These are phyloP conservation scores for Arion vulgaris DNA, from an alignment of 1,140 invertebrate genomes.

Conservation along the genomic window DNA sequence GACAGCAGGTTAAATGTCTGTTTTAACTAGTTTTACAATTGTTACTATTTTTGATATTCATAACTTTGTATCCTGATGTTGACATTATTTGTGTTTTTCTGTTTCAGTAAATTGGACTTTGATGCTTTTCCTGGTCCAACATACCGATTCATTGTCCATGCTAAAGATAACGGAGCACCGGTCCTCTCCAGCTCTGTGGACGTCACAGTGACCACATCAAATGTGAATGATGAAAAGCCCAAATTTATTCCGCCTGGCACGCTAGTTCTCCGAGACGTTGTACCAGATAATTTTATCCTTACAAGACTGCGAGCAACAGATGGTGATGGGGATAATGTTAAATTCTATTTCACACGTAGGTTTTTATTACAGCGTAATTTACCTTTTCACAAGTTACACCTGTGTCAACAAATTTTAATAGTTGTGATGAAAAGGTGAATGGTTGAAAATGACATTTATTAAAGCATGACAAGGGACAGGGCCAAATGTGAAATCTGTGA, in stretches of 20 bases:
- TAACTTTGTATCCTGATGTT: no score
- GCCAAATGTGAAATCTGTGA: no score
- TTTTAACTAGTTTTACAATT: no score
- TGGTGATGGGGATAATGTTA: conserved; percentile 81
- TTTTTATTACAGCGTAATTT: conserved; percentile 22
- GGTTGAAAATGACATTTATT: no score
- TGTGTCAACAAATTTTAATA: no score
- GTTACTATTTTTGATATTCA: no score
- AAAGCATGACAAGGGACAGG: no score
- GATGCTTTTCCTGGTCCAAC: conserved; percentile 47
- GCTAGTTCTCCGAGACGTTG: conserved; percentile 93
- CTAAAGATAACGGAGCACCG: conserved; percentile 63
- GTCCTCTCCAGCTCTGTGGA: conserved; percentile 81
- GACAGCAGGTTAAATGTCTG: no score
- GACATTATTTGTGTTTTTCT: no score
- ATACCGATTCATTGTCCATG: conserved; percentile 67
- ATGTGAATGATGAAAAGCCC: conserved; percentile 70
- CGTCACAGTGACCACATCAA: conserved; percentile 74
- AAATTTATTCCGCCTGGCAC: conserved; percentile 79
- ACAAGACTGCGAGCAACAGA: conserved; percentile 92
- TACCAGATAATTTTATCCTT: conserved; percentile 90
- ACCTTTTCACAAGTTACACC: no score
- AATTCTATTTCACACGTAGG: conserved; percentile 63
- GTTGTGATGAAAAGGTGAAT: no score
- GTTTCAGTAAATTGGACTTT: conserved; percentile 26